Percentiles rank a stretch among this genome's conserved stretches.
These are phyloP conservation scores for Labeo catla DNA, from an alignment of 2,113 vertebrate species.

Conservation along the genomic window DNA sequence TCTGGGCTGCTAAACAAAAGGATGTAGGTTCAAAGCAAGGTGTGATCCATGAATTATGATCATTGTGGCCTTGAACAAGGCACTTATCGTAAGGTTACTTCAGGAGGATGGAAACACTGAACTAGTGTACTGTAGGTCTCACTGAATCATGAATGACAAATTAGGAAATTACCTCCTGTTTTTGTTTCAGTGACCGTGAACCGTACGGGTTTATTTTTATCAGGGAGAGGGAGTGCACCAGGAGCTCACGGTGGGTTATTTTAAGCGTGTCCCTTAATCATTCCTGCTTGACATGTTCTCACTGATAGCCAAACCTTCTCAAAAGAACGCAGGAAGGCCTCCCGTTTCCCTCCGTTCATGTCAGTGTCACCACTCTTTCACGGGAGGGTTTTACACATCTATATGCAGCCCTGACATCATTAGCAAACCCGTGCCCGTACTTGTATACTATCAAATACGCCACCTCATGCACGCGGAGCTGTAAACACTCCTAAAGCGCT, in stretches of 20 bases:
- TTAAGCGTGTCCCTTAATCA: slow-evolving; percentile 70
- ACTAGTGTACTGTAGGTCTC: background rate
- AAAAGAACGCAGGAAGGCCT: background rate
- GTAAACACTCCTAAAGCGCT: slow-evolving; percentile 12
- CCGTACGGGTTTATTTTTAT: slow-evolving; percentile 71
- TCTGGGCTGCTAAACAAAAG: background rate
- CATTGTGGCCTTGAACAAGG: background rate
- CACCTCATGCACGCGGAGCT: background rate
- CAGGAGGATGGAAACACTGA: background rate
- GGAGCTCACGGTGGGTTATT: slow-evolving; percentile 67
- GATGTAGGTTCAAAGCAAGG: background rate
- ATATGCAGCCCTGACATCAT: slow-evolving; percentile 8
- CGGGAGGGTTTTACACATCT: background rate
- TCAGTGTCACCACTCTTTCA: background rate
- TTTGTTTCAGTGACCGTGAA: slow-evolving; percentile 66
- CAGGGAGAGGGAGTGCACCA: slow-evolving; percentile 54
- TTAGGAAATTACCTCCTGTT: slow-evolving; percentile 61
- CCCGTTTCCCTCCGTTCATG: background rate
- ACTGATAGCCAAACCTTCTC: slow-evolving; percentile 61
- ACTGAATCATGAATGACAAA: background rate
- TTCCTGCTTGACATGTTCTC: slow-evolving; percentile 63
- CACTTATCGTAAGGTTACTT: background rate
- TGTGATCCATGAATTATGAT: background rate
- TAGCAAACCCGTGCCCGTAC: background rate
- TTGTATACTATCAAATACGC: background rate